These are phyloP conservation scores for Epinephelus cyanopodus DNA, from an alignment of 2,113 vertebrate species.

Conservation along the genomic window DNA sequence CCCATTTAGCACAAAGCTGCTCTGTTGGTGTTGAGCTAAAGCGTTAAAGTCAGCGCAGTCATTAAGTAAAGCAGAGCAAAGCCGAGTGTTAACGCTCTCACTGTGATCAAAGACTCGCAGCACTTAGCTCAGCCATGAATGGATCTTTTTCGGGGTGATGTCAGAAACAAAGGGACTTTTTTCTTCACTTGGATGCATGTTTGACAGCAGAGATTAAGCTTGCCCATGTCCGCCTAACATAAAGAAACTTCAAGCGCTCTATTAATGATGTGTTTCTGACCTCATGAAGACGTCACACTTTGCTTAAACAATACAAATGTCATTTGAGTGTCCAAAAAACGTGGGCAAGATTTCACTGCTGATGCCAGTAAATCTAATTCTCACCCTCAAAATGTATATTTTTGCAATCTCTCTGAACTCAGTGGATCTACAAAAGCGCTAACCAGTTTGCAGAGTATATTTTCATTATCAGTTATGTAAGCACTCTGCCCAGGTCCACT, in stretches of 20 bases:
- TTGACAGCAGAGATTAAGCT: background rate
- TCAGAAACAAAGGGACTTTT: conserved; percentile 18
- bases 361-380: background rate
- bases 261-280: background rate
- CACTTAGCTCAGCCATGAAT: conserved; percentile 27
- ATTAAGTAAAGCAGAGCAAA: conserved; percentile 21
- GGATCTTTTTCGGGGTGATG: conserved; percentile 22
- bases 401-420: background rate
- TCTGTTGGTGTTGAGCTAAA: conserved; percentile 51
- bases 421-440: background rate
- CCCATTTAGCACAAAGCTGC: conserved; percentile 59
- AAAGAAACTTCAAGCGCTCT: background rate
- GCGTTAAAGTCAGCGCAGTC: conserved; percentile 19
- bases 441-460: background rate
- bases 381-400: background rate
- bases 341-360: background rate
- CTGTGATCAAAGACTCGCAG: conserved; percentile 59
- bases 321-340: background rate
- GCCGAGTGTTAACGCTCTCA: background rate
- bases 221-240: background rate
- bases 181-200: background rate
- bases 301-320: background rate
- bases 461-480: background rate
- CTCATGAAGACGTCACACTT: background rate
- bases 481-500: background rate